Percentiles rank a stretch among this genome's conserved stretches.
These are phyloP conservation scores for Apaloderma vittatum DNA, from an alignment of 2,113 vertebrate genomes.

Conservation along the genomic window DNA sequence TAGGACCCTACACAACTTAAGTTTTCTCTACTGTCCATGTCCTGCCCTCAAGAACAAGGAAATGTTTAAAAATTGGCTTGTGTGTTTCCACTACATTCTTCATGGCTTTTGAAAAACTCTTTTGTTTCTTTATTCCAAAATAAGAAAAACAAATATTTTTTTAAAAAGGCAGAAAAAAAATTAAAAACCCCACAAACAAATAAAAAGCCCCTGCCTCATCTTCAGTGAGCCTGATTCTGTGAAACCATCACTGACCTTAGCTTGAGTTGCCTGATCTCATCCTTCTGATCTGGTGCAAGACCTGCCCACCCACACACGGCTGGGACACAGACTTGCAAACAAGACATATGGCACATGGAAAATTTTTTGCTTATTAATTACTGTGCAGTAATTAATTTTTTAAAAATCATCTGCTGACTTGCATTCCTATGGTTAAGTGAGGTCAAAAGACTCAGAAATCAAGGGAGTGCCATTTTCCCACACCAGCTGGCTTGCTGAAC, in stretches of 20 bases:
- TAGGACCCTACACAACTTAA: rapidly evolving
- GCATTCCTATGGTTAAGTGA: not conserved
- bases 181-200: not conserved
- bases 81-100: not conserved
- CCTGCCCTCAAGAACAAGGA: not conserved
- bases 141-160: rapidly evolving
- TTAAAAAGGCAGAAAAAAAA: not conserved
- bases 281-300: not conserved
- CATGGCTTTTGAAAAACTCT: not conserved
- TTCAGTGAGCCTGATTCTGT: not conserved
- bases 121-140: not conserved
- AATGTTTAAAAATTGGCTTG: not conserved
- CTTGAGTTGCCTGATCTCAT: rapidly evolving
- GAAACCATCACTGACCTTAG: not conserved
- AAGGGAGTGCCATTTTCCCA: not conserved
- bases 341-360: not conserved
- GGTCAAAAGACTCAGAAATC: not conserved
- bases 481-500: not conserved
- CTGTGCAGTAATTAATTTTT: not conserved
- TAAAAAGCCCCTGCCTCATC: not conserved
- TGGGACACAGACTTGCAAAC: not conserved
- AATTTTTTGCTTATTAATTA: not conserved
- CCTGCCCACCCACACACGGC: rapidly evolving
- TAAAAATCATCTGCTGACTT: not conserved
- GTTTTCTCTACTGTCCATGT: not conserved